phyloP scores from a whole-genome alignment of 2,797 vertebrate genomes.

The Schizopygopsis malacanthus region DNA sequence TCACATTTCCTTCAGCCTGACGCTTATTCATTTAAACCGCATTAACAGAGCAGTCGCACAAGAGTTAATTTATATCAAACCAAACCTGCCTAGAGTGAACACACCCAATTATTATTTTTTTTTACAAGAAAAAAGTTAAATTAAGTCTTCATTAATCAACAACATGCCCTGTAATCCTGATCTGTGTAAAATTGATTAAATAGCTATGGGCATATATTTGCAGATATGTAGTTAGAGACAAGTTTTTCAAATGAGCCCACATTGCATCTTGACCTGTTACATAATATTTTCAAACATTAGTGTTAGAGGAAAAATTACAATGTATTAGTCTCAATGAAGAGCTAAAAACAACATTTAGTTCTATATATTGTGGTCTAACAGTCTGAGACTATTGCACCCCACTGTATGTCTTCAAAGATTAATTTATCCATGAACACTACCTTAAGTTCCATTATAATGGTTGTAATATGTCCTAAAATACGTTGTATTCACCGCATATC shows the following conservation, averaged over 20 bases:
- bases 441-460: neutral
- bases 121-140: too few species aligned
- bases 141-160: neutral
- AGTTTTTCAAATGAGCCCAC: neutral
- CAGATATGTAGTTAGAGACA: neutral
- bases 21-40: too few species aligned
- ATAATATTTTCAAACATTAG: neutral
- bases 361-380: neutral
- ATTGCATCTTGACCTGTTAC: neutral
- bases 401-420: neutral
- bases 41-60: too few species aligned
- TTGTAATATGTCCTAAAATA: neutral
- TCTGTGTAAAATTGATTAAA: neutral
- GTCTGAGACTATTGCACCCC: neutral
- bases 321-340: neutral
- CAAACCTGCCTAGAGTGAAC: too few species aligned
- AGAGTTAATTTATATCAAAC: too few species aligned
- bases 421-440: neutral
- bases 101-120: too few species aligned
- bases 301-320: neutral
- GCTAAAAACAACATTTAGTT: neutral
- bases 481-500: neutral
- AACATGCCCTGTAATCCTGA: neutral
- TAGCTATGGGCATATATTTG: neutral
- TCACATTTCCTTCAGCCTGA: too few species aligned